Evolutionary conservation across 2,113 vertebrate species (phyloP), one percentile per base, ranked within the genome.

Genomic region (Hystrix cristata): DNA sequence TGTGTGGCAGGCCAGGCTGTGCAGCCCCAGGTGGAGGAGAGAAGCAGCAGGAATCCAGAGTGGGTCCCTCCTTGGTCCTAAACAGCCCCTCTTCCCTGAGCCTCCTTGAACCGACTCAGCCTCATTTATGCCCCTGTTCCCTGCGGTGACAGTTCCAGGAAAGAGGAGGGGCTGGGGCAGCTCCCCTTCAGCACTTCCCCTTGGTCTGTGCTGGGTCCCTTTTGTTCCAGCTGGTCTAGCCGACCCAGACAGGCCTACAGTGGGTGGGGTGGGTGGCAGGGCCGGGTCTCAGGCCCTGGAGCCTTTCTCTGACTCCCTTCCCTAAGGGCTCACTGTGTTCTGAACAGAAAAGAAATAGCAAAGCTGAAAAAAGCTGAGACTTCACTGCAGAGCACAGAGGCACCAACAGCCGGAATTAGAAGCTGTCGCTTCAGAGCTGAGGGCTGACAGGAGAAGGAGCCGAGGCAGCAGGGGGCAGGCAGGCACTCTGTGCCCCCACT

Each of bases 351-450:
- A 97, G 97, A 97, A 97, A 97, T 85, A 95, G 97, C 97, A 98
- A 87, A 87, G 96, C 95, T 97, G 96, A 91, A 95, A 95, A 96
- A 95, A 88, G 51, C 96, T 78, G 95, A 90, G 96, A 67, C 90
- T 96, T 82, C 51, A 82, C 95, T 90, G 91, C 92, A 87, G 90
- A 97, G 96, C 90, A 90, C 93, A 92, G 92, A 97, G 91, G 93
- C 95, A 93, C 95, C 95, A 57, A 64, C 80, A 97, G 97, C 97
- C 96, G 6, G 96, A 98, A 97, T 98, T 98, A 98, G 98, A 98
- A 98, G 95, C 98, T 98, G 97, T 98, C 97, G 93, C 92, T 96
- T 85, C 74, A 85, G 95, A 98, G 97, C 95, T 83, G 95, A 93
- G 95, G 93, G 93, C 97, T 98, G 98, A 97, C 96, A 95, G 90